phyloP scores from a whole-genome alignment of 2,888 invertebrate species.

The Dendrolimus pini region DNA sequence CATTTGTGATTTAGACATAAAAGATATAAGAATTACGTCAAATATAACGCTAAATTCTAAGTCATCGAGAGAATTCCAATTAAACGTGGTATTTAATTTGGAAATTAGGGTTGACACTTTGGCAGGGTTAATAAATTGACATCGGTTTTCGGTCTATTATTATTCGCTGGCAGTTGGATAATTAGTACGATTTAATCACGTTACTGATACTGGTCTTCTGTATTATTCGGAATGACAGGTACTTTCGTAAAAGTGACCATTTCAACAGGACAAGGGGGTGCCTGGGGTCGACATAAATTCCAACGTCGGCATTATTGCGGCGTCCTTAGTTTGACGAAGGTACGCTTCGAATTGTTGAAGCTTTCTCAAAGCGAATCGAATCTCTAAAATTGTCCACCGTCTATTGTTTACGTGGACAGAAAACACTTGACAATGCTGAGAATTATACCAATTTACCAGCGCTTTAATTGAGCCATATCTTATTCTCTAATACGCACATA shows the following conservation, averaged over 20 bases:
- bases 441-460: constrained; percentile 23
- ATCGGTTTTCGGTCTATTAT: constrained; percentile 5
- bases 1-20: too few species aligned
- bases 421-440: constrained; percentile 24
- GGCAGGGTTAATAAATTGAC: constrained; percentile 15
- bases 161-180: neutral
- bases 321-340: constrained; percentile 66
- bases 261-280: constrained; percentile 43
- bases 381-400: constrained; percentile 35
- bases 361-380: constrained; percentile 51
- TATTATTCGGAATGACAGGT: constrained; percentile 53
- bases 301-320: constrained; percentile 56
- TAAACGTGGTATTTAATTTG: neutral
- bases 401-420: constrained; percentile 38
- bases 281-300: constrained; percentile 64
- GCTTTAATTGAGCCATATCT: neutral
- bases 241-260: constrained; percentile 56
- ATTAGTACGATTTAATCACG: constrained; percentile 20
- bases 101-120: neutral
- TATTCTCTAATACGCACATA: constrained; percentile 4
- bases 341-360: constrained; percentile 51
- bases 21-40: too few species aligned
- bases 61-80: neutral
- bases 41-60: neutral
- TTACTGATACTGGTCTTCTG: constrained; percentile 22